Conservation (phyloP, 2,888 invertebrate species). For the Encarsia formosa region DNA sequence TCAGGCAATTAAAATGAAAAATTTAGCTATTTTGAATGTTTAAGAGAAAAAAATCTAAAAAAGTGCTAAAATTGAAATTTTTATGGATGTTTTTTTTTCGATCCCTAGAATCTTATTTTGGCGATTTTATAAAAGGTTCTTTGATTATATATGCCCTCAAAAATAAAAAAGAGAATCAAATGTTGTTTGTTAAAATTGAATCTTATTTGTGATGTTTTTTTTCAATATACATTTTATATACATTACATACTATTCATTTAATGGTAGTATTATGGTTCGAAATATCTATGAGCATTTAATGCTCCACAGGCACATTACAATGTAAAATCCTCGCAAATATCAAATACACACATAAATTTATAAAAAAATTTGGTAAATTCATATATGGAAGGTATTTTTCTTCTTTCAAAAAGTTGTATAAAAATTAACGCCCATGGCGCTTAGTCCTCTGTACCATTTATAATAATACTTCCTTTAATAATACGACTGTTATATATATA, state of each 20-base stretch:
- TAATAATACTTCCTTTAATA: slow-evolving; percentile 25
- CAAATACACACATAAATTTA: slow-evolving; percentile 23
- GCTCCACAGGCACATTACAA: slow-evolving; percentile 28
- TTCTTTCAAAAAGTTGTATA: slow-evolving; percentile 20
- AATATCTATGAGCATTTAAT: slow-evolving; percentile 26
- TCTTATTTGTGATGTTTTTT: slow-evolving; percentile 18
- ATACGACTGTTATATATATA: slow-evolving; percentile 18
- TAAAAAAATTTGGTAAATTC: slow-evolving; percentile 26
- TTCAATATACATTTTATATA: slow-evolving; percentile 29
- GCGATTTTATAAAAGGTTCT: too few relatives aligned
- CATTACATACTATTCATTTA: slow-evolving; percentile 23
- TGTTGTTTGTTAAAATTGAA: slow-evolving; percentile 23
- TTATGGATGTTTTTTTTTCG: too few relatives aligned
- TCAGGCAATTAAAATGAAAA: slow-evolving; percentile 1
- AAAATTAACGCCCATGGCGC: slow-evolving; percentile 15
- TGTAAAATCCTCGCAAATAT: slow-evolving; percentile 19
- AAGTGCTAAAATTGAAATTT: too few relatives aligned
- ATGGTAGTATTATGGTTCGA: slow-evolving; percentile 25
- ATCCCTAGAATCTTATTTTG: too few relatives aligned
- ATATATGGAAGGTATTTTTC: slow-evolving; percentile 20
- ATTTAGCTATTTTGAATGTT: too few relatives aligned
- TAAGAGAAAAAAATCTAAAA: too few relatives aligned
- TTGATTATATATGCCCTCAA: too few relatives aligned
- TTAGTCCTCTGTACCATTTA: slow-evolving; percentile 17
- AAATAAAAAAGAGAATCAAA: slow-evolving; percentile 3